A percentile compares a stretch with the other conserved stretches of the same genome.
phyloP scores from a whole-genome alignment of 2,888 invertebrate species.

The Acanthococcus lagerstroemiae region DNA sequence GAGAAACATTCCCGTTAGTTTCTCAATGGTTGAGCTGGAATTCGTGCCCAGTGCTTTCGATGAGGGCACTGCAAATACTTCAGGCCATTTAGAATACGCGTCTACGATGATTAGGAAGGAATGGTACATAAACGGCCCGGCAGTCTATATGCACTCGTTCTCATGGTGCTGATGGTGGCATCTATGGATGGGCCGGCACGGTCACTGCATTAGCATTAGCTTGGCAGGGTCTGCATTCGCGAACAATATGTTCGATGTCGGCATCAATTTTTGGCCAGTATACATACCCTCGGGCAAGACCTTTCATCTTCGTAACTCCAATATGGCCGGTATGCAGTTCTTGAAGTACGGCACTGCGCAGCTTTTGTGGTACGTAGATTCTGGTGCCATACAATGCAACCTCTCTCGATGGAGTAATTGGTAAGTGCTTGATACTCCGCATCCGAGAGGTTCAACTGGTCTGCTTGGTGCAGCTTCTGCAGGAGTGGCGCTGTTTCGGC shows the following conservation, averaged over 20 bases:
- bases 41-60: not conserved
- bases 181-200: constrained; percentile 35
- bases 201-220: constrained; percentile 20
- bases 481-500: not conserved
- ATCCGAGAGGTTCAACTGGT: not conserved
- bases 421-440: not conserved
- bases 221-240: not conserved
- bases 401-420: constrained; percentile 16
- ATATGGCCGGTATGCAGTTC: constrained; percentile 37
- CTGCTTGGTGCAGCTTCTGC: not conserved
- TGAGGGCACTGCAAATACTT: not conserved
- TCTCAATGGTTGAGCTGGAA: not conserved
- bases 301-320: no score
- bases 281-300: no score
- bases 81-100: constrained; percentile 2
- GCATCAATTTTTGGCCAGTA: no score
- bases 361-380: constrained; percentile 31
- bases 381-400: constrained; percentile 16
- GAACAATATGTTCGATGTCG: constrained; percentile 32
- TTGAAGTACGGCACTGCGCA: constrained; percentile 33
- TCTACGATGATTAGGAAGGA: not conserved
- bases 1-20: not conserved
- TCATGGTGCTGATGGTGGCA: constrained; percentile 34
- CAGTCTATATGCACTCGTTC: constrained; percentile 31
- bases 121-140: not conserved